These are phyloP conservation scores for Spilarctia lutea DNA, from an alignment of 2,888 invertebrate species.

Conservation along the genomic window DNA sequence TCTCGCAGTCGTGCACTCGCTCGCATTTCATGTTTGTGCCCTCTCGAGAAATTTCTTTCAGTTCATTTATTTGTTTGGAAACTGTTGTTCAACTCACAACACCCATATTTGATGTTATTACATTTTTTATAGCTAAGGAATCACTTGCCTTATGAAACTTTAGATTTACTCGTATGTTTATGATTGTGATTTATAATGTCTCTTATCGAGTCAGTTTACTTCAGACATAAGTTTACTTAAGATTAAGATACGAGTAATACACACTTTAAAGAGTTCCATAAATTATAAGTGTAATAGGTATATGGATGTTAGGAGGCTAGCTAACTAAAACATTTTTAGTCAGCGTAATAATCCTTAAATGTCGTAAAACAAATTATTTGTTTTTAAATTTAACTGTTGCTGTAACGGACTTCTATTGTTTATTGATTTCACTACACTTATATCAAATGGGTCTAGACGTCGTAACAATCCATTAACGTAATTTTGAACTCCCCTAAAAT, in stretches of 20 bases:
- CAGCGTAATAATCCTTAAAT: neutral
- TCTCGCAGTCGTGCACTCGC: constrained; percentile 61
- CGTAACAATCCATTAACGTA: neutral
- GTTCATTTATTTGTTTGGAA: constrained; percentile 82
- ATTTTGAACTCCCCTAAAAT: neutral
- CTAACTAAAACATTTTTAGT: neutral
- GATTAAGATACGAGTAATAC: neutral
- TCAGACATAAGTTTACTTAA: constrained; percentile 15
- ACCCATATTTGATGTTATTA: constrained; percentile 62
- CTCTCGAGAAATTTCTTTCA: constrained; percentile 81
- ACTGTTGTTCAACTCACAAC: constrained; percentile 71
- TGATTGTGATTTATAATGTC: constrained; percentile 22
- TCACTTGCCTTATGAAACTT: constrained; percentile 50
- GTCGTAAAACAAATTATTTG: neutral
- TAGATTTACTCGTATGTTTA: constrained; percentile 33
- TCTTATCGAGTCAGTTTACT: neutral
- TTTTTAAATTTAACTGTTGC: neutral
- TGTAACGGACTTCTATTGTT: neutral
- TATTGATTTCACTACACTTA: neutral
- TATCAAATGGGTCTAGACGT: neutral
- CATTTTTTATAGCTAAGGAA: constrained; percentile 63
- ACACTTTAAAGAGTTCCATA: neutral
- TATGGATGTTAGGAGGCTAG: neutral
- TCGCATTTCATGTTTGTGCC: constrained; percentile 72
- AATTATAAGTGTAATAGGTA: neutral